Evolutionary conservation across 2,888 invertebrate genomes (phyloP).

Genomic region (Leuctra nigra): DNA sequence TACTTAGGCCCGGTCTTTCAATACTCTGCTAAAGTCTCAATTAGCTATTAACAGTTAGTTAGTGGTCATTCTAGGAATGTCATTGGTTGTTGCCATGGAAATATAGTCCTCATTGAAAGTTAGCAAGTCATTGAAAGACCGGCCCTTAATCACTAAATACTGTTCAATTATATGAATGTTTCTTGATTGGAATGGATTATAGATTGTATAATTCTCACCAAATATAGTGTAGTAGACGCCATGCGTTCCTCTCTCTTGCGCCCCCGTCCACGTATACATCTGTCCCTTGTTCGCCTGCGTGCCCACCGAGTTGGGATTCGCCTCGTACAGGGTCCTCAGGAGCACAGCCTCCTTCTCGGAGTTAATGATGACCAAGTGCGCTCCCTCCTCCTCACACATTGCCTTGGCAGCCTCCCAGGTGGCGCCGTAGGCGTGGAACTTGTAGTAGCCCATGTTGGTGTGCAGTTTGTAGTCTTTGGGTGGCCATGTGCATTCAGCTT

Average conservation of each 20-base stretch:
- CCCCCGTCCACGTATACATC: neutral
- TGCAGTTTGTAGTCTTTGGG: neutral
- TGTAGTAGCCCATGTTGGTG: neutral
- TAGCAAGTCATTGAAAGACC: no score
- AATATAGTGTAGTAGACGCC: neutral
- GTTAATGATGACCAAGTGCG: slow-evolving; percentile 1
- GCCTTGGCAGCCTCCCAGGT: neutral
- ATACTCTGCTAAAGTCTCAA: no score
- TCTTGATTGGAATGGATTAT: no score
- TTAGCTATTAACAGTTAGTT: no score
- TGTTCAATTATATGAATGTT: no score
- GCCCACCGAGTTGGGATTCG: neutral
- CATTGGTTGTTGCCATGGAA: no score
- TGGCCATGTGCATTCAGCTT: neutral
- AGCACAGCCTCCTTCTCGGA: neutral
- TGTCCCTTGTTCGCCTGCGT: neutral
- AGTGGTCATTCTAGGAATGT: no score
- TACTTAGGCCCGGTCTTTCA: no score
- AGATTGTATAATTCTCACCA: neutral
- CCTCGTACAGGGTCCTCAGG: neutral
- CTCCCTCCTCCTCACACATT: slow-evolving; percentile 1
- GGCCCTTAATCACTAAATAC: no score
- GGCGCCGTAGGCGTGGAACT: neutral
- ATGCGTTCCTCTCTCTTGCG: neutral
- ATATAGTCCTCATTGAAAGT: no score